Evolutionary conservation across 2,113 vertebrate species (phyloP).

Genomic region (pig (Sus scrofa)): T2T-Sscrofa CM000820.6:85291501-85292000

Average conservation of each 20-base stretch:
- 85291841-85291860: slow-evolving; percentile 29
- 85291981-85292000: not conserved
- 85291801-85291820: slow-evolving; percentile 67
- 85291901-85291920: slow-evolving; percentile 24
- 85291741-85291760: not conserved
- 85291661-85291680: not conserved
- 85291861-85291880: slow-evolving; percentile 65
- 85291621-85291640: not conserved
- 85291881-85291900: slow-evolving; percentile 69
- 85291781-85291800: slow-evolving; percentile 46
- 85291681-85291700: not conserved
- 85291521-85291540: not conserved
- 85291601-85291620: not conserved
- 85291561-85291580: not conserved
- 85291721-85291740: slow-evolving; percentile 39
- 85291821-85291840: slow-evolving; percentile 62
- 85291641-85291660: not conserved
- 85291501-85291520: not conserved
- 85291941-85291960: not conserved
- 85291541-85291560: not conserved
- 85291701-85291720: not conserved
- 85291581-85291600: not conserved
- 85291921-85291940: slow-evolving; percentile 26
- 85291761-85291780: slow-evolving; percentile 67
- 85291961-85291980: not conserved